These are phyloP conservation scores for Dinocampus coccinellae DNA, from an alignment of 2,888 invertebrate genomes.

Conservation along the genomic window DNA sequence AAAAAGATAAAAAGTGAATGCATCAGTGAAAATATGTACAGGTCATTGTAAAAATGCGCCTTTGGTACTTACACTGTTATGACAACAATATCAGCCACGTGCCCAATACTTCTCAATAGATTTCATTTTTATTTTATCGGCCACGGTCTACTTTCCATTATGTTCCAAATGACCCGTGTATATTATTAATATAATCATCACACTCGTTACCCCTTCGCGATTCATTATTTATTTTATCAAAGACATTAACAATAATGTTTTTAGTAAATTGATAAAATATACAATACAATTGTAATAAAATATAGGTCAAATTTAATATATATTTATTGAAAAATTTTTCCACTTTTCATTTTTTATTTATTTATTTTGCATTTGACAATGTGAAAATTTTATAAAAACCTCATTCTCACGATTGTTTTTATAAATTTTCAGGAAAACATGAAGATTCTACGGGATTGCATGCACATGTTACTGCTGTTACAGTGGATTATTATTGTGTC, in stretches of 20 bases:
- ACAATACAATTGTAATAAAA: background rate
- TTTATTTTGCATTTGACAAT: background rate
- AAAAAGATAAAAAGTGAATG: background rate
- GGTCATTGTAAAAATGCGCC: background rate
- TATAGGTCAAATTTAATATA: background rate
- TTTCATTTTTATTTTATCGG: slow-evolving; percentile 25
- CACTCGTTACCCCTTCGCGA: background rate
- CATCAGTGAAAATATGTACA: background rate
- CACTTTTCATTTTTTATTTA: background rate
- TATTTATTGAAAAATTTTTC: background rate
- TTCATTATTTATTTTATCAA: background rate
- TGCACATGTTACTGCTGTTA: background rate
- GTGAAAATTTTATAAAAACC: background rate
- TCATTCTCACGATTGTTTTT: background rate
- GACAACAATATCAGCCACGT: slow-evolving; percentile 13
- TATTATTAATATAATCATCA: slow-evolving; percentile 8
- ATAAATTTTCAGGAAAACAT: background rate
- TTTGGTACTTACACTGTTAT: background rate
- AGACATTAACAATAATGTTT: background rate
- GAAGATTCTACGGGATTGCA: background rate
- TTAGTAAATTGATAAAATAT: background rate
- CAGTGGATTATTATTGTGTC: background rate
- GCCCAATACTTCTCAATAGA: slow-evolving; percentile 20
- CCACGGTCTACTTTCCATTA: slow-evolving; percentile 7
- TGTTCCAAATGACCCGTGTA: slow-evolving; percentile 9